Conservation (phyloP, 2,113 vertebrate genomes). For the Dicaeum eximium region DNA sequence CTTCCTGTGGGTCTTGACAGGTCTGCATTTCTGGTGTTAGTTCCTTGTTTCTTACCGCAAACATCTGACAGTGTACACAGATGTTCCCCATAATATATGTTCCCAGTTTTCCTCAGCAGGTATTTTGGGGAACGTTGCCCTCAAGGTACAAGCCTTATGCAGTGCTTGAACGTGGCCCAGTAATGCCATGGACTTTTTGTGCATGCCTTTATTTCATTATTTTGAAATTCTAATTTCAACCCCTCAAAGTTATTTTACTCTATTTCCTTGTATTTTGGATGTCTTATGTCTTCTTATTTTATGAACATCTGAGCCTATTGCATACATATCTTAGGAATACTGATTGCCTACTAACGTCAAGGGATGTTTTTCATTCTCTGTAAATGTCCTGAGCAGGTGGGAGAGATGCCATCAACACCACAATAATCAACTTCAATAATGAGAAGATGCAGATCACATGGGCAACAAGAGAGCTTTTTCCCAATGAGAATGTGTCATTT, state of each 20-base stretch:
- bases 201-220: neutral
- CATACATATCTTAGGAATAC: neutral
- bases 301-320: neutral
- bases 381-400: neutral
- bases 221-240: neutral
- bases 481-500: conserved; percentile 24
- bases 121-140: neutral
- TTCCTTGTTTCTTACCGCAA: neutral
- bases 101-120: neutral
- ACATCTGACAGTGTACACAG: neutral
- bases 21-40: neutral
- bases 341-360: neutral
- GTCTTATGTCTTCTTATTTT: neutral
- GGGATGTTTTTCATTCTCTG: neutral
- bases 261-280: neutral
- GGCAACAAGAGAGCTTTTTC: neutral
- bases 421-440: conserved; percentile 58
- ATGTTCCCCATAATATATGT: neutral
- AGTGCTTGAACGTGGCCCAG: accelerated
- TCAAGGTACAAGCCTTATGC: neutral
- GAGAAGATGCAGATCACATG: conserved; percentile 54
- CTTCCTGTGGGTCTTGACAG: neutral
- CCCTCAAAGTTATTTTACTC: neutral
- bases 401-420: neutral
- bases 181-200: neutral